phyloP scores from a whole-genome alignment of 1,140 invertebrate genomes.

The Phymastichus coffea region DNA sequence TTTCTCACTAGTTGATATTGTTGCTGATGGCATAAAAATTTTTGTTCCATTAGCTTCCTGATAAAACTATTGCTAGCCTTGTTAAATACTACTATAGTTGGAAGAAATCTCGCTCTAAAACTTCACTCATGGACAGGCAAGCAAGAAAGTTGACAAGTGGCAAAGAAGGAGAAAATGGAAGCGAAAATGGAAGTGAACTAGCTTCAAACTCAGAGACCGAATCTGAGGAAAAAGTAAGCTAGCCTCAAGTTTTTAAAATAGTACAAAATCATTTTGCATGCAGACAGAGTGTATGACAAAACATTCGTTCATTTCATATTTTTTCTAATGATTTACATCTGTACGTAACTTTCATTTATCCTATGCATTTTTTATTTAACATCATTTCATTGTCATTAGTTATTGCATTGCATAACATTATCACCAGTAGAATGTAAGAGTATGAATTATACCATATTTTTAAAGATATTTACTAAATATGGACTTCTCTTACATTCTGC shows the following conservation, averaged over 20 bases:
- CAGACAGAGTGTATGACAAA: slow-evolving; percentile 3
- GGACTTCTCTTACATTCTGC: not conserved
- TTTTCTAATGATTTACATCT: slow-evolving; percentile 3
- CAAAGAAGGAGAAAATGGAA: slow-evolving; percentile 67
- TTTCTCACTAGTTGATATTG: slow-evolving; percentile 12
- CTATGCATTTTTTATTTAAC: slow-evolving; percentile 4
- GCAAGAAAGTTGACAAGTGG: slow-evolving; percentile 68
- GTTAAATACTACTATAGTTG: slow-evolving; percentile 99
- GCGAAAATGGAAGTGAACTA: slow-evolving; percentile 71
- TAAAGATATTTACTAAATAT: not conserved
- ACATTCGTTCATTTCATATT: slow-evolving; percentile 12
- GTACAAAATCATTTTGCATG: slow-evolving; percentile 31
- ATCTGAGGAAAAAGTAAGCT: slow-evolving; percentile 84
- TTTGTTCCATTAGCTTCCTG: slow-evolving; percentile 74
- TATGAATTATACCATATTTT: not conserved
- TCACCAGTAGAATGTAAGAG: slow-evolving; percentile 2
- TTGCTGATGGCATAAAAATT: not conserved
- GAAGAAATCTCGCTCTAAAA: slow-evolving; percentile 92
- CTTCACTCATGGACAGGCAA: slow-evolving; percentile 90
- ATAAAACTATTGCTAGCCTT: slow-evolving; percentile 93
- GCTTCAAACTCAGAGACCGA: slow-evolving; percentile 85
- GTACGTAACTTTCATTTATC: not conserved
- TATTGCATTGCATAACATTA: not conserved
- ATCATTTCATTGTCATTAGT: not conserved
- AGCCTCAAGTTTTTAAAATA: slow-evolving; percentile 20